phyloP scores from a whole-genome alignment of 1,140 invertebrate genomes.

The Fopius arisanus region DNA sequence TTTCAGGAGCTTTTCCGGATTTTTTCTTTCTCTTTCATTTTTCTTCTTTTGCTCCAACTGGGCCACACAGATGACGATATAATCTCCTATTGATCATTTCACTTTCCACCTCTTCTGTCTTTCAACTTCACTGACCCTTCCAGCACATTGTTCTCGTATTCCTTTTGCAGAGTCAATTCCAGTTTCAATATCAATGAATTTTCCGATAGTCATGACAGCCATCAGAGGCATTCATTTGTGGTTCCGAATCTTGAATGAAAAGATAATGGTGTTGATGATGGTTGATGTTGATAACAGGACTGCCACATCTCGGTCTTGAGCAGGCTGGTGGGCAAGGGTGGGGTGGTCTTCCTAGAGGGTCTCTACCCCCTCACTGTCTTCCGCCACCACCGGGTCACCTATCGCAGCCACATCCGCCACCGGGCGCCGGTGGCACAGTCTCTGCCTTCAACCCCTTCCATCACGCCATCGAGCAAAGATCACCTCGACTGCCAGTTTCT shows the following conservation, averaged over 20 bases:
- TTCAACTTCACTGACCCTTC: background rate
- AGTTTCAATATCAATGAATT: background rate
- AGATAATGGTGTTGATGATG: background rate
- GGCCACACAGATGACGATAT: constrained; percentile 59
- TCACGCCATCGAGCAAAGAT: constrained; percentile 60
- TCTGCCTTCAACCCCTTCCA: constrained; percentile 64
- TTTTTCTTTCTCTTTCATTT: constrained; percentile 43
- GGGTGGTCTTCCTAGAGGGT: constrained; percentile 58
- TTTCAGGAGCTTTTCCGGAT: constrained; percentile 59
- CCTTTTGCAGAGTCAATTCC: background rate
- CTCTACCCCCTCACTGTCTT: constrained; percentile 59
- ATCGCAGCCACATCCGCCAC: constrained; percentile 54
- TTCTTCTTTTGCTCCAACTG: constrained; percentile 38
- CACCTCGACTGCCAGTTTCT: constrained; percentile 52
- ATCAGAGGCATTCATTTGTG: background rate
- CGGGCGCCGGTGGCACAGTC: constrained; percentile 44
- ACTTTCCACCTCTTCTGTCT: constrained; percentile 17
- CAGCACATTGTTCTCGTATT: background rate
- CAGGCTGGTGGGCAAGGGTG: constrained; percentile 58
- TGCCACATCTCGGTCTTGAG: constrained; percentile 60
- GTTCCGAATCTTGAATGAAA: background rate
- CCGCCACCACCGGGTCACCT: constrained; percentile 61
- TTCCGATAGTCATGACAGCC: too few species aligned
- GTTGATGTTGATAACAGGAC: constrained; percentile 39
- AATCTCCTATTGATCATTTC: constrained; percentile 62